A percentile compares a stretch with the other conserved stretches of the same genome.
Conservation (phyloP, 2,113 vertebrate species). For the Barnardius zonarius region DNA sequence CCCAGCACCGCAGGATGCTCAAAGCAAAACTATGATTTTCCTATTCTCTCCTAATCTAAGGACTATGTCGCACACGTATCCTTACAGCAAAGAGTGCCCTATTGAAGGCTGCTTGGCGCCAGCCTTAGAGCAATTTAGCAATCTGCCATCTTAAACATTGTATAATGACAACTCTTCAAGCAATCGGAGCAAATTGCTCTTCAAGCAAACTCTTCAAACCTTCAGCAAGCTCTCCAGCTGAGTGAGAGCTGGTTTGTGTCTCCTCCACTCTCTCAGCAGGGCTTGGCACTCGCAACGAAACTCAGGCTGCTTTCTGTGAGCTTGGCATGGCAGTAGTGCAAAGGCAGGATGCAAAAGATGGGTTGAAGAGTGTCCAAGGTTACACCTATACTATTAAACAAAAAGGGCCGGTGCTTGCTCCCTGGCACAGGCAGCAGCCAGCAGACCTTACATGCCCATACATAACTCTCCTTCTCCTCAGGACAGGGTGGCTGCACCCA, state of each 20-base stretch:
- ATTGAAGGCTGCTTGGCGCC: constrained; percentile 16
- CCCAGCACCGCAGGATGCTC: not conserved
- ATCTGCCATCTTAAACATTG: constrained; percentile 50
- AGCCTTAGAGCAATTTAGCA: constrained; percentile 24
- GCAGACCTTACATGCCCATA: not conserved
- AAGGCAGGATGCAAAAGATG: not conserved
- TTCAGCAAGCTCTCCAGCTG: constrained; percentile 46
- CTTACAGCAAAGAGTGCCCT: not conserved
- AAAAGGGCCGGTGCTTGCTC: not conserved
- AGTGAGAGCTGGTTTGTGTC: not conserved
- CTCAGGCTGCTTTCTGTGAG: not conserved
- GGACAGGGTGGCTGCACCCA: not conserved
- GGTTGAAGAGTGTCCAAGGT: not conserved
- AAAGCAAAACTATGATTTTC: not conserved
- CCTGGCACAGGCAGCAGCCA: not conserved
- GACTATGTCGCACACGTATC: fast-evolving
- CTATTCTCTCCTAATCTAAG: not conserved
- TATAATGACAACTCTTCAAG: constrained; percentile 58
- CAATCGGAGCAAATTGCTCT: constrained; percentile 52
- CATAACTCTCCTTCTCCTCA: not conserved
- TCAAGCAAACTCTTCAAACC: not conserved
- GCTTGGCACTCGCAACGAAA: not conserved
- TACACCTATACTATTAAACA: not conserved
- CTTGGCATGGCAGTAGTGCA: not conserved
- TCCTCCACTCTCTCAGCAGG: not conserved